phyloP scores from a whole-genome alignment of 2,888 invertebrate genomes.

The Spisula solida region DNA sequence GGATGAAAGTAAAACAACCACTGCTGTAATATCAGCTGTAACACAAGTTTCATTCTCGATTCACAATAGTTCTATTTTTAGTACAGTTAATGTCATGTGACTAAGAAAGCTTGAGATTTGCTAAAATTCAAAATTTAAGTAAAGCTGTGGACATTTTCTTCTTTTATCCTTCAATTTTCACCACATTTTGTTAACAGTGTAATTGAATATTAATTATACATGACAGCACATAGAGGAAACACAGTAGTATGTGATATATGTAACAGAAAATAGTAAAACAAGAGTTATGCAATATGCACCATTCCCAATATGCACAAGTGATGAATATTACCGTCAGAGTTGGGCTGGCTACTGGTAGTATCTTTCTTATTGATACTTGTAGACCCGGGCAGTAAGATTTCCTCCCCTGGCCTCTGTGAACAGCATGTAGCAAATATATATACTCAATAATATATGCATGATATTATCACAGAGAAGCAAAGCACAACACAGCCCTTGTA shows the following conservation, averaged over 20 bases:
- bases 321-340: conserved; percentile 55
- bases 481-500: background rate
- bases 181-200: background rate
- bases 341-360: conserved; percentile 33
- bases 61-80: too few species aligned
- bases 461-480: background rate
- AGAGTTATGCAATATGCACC: conserved; percentile 39
- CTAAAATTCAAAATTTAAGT: background rate
- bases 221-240: conserved; percentile 21
- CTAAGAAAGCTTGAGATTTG: too few species aligned
- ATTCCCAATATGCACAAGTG: conserved; percentile 41
- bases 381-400: conserved; percentile 80
- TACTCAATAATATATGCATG: background rate
- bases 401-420: conserved; percentile 75
- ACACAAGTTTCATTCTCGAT: too few species aligned
- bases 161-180: background rate
- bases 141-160: background rate
- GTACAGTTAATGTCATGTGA: too few species aligned
- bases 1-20: background rate
- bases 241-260: background rate
- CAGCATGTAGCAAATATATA: background rate
- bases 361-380: conserved; percentile 75
- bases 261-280: conserved; percentile 15
- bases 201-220: conserved; percentile 7
- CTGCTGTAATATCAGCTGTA: background rate